Conservation (phyloP, 2,113 vertebrate genomes). For the Macaca fascicularis region DNA sequence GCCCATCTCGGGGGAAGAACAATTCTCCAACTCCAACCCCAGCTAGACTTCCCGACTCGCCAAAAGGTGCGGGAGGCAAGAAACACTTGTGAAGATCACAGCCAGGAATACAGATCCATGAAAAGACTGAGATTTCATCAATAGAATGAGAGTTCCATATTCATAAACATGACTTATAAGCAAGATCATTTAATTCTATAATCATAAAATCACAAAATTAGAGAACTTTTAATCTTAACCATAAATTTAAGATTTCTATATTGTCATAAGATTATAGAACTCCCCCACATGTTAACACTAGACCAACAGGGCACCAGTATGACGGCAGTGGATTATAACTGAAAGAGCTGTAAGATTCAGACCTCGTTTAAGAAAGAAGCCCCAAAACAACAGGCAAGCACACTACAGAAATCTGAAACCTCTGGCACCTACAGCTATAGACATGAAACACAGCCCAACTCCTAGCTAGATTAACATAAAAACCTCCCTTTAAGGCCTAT, state of each 20-base stretch:
- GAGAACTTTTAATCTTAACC: background rate
- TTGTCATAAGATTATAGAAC: background rate
- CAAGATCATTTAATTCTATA: background rate
- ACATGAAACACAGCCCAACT: background rate
- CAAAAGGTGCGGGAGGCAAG: background rate
- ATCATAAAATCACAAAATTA: background rate
- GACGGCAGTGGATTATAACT: background rate
- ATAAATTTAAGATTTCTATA: background rate
- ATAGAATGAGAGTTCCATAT: background rate
- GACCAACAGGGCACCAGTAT: background rate
- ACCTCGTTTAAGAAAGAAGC: background rate
- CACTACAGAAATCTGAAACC: background rate
- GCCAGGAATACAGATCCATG: background rate
- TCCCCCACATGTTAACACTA: background rate
- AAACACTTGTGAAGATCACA: background rate
- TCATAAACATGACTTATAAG: background rate
- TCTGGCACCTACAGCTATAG: background rate
- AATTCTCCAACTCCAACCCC: background rate
- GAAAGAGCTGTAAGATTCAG: background rate
- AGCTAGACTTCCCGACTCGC: background rate
- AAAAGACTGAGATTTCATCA: background rate
- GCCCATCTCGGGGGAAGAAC: background rate
- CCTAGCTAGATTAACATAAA: background rate
- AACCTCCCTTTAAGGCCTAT: background rate
- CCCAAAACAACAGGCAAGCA: background rate